Evolutionary conservation across 2,113 vertebrate species (phyloP), one percentile per base, ranked within the genome.

Genomic region (Aix galericulata): DNA sequence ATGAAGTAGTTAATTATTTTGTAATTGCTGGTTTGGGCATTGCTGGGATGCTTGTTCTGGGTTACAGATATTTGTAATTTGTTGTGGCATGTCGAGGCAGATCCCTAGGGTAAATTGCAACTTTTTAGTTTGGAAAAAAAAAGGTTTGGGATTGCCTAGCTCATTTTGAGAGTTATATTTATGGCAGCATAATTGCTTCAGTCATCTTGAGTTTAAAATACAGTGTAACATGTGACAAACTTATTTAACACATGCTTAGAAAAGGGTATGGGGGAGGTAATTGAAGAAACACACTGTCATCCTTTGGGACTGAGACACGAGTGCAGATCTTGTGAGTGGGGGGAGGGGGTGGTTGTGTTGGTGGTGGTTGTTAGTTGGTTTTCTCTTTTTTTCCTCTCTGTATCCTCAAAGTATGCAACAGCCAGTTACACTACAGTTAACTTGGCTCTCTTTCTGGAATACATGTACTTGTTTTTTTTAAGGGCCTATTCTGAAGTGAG

Each of bases 131-230:
- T 34, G 42, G 42, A 29, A 55, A 52, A 89, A 48, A 87, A 38
- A 38, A 0, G 31, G 14, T 67, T 83, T 60, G 48, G 44, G 88
- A 75, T 84, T 82, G 69, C 56, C 15, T 86, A 17, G 36, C 17
- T 91, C 59, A 60, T 52, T 92, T 42, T 79, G 78, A 79, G 46
- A 58, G 76, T 38, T 88, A 8, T 66, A 60, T 91, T 88, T 95
- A 77, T 86, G 64, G 88, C 36, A 93, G n/a, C 32, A 38, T 91
- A 89, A 67, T 91, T 86, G 71, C 22, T 88, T 95, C 79, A 56
- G 38, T 92, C 64, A 87, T 82, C 66, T 68, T 26, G 56, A 93
- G 81, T 88, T 91, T 82, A 88, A 96, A 93, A 80, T 85, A 56
- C 2, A 82, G 38, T 31, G 20, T 68, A 89, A 88, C 1, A 53